Base-by-base conservation (phyloP, 2,113 vertebrate genomes). In the Tetrao urogallus region DNA sequence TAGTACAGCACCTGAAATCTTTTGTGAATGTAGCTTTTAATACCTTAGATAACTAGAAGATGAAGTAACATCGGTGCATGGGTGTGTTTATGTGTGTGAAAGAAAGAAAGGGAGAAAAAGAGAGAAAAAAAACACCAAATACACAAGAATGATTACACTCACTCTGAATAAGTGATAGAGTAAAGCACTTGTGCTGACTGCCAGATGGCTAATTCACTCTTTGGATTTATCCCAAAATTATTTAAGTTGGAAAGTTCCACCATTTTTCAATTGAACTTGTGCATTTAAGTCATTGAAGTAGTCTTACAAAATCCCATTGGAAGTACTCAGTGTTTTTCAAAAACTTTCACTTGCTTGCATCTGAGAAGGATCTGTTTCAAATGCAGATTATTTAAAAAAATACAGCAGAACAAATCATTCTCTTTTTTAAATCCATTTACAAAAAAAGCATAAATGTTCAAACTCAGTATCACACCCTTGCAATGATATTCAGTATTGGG, bases 221-320 rank as follows among this genome's bases (percentile, higher is more conserved):
- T 43, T 76, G 11, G 36, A 66, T 69, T 72, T 76, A 82, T 32
- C 36, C 36, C 4, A 64, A 40, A 85, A 73, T 38, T 3, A 61
- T 76, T 69, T 75, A 76, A 12, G 20, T 18, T 65, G 43, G 71
- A 66, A 82, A 18, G 9, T 70, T 82, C 25, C 25, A 52, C 65
- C 82, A 21, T 18, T 13, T 91, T 76, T 76, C 38, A 79, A 32
- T 61, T 43, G 65, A 82, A 60, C 21, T 40, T 40, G 4, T 61
- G 13, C 28, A 79, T 78, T 60, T 52, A 82, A 61, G 47, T 28
- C n/a, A 50, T 28, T 50, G 8, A 71, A 71, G 5, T 34, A 34
- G 65, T 73, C 75, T 93, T 69, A 79, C 34, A 79, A 91, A 88
- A 89, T 40, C 28, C 22, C 13, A 47, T 69, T 12, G 76, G 9